Base-by-base conservation (phyloP, 2,888 invertebrate species). In the Drosophila sordidula region DNA sequence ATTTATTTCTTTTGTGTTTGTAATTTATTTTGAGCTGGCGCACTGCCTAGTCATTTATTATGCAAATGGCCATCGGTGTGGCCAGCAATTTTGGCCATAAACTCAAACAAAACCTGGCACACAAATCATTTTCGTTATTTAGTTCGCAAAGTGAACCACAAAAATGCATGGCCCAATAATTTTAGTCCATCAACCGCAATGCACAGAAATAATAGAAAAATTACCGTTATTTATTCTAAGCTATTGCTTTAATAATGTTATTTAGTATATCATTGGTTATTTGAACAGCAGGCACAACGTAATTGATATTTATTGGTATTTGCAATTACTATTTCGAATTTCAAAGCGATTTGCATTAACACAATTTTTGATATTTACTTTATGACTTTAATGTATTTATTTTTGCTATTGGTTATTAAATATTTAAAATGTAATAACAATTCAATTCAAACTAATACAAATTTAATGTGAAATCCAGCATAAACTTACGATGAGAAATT, bases 41-140 rank as follows among this genome's bases (percentile, higher is more conserved):
- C 70, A 73, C 61, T 71, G 71, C 67, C 50, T 39, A 65, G 22
- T 72, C 80, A 86, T 84, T 84, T 84, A 84, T 84, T 87, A 84
- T 84, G 87, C 72, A 87, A 84, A 84, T 69, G 56, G 70, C 66
- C 67, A 36, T 49, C 54, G 66, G 64, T 78, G 76, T 76, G 81
- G 84, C 73, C 76, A 76, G 57, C 78, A 83, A 72, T 84, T 83
- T 76, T 55, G 55, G 64, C 64, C 73, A 82, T 70, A 75, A 82
- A 75, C 59, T 61, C 42, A 54, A 55, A 67, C 57, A 50, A 34
- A 79, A 67, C 55, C 67, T 62, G 67, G 34, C 69, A 45, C 67
- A 82, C 75, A 82, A 87, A 83, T 75, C 74, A 80, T 70, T 80
- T 76, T 68, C 68, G 71, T 74, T 77, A 77, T 73, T 66, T 54